Percentiles rank a stretch among this genome's conserved stretches.
Conservation (phyloP, 1,140 invertebrate genomes). For the Drosophila kohkoa region DNA sequence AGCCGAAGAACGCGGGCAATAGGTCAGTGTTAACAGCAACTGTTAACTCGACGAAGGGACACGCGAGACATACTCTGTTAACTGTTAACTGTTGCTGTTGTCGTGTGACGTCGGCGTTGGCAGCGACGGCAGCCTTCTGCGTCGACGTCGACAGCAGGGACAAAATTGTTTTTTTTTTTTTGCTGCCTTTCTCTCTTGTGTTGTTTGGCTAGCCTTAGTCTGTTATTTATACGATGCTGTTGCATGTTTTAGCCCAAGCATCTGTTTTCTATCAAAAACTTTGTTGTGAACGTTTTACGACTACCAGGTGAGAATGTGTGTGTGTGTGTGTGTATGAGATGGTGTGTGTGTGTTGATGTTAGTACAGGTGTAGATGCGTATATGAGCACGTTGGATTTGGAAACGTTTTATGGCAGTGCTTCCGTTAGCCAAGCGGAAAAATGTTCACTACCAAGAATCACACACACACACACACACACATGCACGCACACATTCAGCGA, state of each 20-base stretch:
- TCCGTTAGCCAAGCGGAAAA: slow-evolving; percentile 77
- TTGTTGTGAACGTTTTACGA: slow-evolving; percentile 58
- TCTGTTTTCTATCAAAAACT: slow-evolving; percentile 69
- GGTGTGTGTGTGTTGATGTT: slow-evolving; percentile 9
- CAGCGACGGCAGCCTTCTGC: not conserved
- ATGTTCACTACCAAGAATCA: slow-evolving; percentile 56
- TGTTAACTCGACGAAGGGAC: slow-evolving; percentile 25
- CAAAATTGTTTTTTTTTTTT: slow-evolving; percentile 24
- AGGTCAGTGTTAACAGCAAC: slow-evolving; percentile 72
- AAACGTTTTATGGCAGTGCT: slow-evolving; percentile 73
- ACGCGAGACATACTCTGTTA: too few species aligned
- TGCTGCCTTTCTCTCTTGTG: slow-evolving; percentile 20
- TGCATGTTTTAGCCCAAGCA: slow-evolving; percentile 71
- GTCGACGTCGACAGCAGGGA: slow-evolving; percentile 16
- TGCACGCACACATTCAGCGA: slow-evolving; percentile 1
- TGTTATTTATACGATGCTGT: slow-evolving; percentile 77
- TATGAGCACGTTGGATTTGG: slow-evolving; percentile 47
- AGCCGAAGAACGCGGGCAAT: slow-evolving; percentile 41
- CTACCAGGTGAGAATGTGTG: slow-evolving; percentile 23
- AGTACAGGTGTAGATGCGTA: slow-evolving; percentile 43
- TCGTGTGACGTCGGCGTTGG: slow-evolving; percentile 1
- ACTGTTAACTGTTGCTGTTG: not conserved
- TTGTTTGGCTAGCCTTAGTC: slow-evolving; percentile 75
- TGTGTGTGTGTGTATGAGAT: not conserved
- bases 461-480: slow-evolving; percentile 31